phyloP scores from a whole-genome alignment of 2,113 vertebrate species.

The Xyrauchen texanus region DNA sequence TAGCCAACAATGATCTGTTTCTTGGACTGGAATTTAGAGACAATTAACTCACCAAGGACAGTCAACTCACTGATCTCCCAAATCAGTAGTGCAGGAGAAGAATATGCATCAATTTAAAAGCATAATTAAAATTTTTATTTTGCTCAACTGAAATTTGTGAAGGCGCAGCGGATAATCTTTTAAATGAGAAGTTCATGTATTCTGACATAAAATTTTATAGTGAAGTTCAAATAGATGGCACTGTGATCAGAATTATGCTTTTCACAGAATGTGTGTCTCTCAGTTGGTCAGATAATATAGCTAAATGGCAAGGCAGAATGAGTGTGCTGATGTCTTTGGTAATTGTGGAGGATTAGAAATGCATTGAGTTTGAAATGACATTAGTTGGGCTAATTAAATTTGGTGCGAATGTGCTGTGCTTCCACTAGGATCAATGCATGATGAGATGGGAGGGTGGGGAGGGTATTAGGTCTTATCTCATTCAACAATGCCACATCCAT shows the following conservation, averaged over 20 bases:
- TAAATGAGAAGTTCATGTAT: neutral
- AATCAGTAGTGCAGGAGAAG: neutral
- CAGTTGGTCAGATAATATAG: conserved; percentile 33
- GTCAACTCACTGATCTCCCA: neutral
- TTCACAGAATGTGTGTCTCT: conserved; percentile 27
- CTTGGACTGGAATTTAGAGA: conserved; percentile 44
- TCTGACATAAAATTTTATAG: conserved; percentile 4
- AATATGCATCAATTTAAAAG: conserved; percentile 7
- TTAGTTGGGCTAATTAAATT: conserved; percentile 56
- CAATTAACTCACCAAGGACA: conserved; percentile 35
- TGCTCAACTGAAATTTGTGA: conserved; percentile 11
- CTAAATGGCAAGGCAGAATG: conserved; percentile 26
- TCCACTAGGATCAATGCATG: conserved; percentile 28
- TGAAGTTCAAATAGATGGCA: neutral
- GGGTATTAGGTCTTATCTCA: conserved; percentile 42
- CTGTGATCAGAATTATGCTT: conserved; percentile 11
- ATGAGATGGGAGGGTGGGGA: neutral
- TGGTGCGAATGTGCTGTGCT: conserved; percentile 37
- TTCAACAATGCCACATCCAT: conserved; percentile 39
- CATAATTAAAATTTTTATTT: conserved; percentile 13
- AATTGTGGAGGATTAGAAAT: conserved; percentile 56
- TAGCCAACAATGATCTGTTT: conserved; percentile 28
- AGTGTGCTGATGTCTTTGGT: conserved; percentile 49
- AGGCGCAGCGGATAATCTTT: neutral
- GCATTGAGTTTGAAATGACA: conserved; percentile 55